These are phyloP conservation scores for Seira ritae DNA, from an alignment of 2,888 invertebrate genomes.

Conservation along the genomic window DNA sequence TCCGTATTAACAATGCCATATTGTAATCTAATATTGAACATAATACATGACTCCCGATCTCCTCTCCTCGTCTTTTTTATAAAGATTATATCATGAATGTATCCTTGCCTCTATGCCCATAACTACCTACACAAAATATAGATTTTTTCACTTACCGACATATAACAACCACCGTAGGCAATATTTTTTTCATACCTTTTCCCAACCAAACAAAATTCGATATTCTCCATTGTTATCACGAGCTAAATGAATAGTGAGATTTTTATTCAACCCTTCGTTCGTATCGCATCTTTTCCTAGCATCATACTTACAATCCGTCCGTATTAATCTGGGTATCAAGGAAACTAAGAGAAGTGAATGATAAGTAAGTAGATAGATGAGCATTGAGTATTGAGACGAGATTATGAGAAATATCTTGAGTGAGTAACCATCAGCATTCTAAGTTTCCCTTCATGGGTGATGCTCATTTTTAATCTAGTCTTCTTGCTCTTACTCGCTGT, in stretches of 20 bases:
- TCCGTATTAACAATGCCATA: not conserved
- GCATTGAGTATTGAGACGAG: not conserved
- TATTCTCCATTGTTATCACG: not conserved
- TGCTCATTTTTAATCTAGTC: conserved; percentile 45
- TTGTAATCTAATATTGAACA: conserved; percentile 11
- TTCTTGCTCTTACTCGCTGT: not conserved
- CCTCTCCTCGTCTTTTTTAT: too few species aligned
- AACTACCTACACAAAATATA: too few species aligned
- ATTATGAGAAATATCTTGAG: conserved; percentile 3
- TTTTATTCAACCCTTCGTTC: not conserved
- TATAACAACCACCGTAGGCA: not conserved
- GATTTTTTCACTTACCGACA: too few species aligned
- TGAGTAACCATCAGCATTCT: conserved; percentile 7
- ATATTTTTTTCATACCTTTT: not conserved
- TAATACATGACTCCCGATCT: not conserved
- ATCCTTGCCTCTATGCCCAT: too few species aligned
- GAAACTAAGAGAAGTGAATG: not conserved
- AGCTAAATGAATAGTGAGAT: not conserved
- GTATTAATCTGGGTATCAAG: not conserved
- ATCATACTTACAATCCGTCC: not conserved
- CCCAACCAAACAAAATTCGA: not conserved
- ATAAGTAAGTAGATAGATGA: conserved; percentile 9
- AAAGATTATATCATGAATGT: too few species aligned
- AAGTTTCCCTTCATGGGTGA: conserved; percentile 42
- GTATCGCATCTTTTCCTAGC: not conserved